Base-by-base conservation (phyloP, 2,113 vertebrate genomes). In the Percopsis transmontana region DNA sequence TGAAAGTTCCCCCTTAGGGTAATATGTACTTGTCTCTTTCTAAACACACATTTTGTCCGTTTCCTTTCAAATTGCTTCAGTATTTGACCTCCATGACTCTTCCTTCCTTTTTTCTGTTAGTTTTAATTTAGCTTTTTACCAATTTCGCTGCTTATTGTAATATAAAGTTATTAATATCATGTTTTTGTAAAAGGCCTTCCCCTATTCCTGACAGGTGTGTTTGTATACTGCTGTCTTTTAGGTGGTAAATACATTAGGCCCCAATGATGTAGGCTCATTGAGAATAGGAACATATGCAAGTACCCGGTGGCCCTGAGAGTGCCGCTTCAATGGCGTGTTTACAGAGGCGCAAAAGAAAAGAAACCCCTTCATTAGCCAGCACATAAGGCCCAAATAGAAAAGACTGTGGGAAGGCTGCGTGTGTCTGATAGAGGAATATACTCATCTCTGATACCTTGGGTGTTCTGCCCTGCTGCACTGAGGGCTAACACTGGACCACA, bases 381-480 rank as follows among this genome's bases (percentile, higher is more conserved):
- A 53, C 81, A 85, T 85, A 80, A 82, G 73, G 66, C 74, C 64
- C 66, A 85, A 88, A 85, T 87, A 81, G 82, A 73, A 81, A 76
- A 79, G 84, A 69, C 76, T 73, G 72, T 83, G 77, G 72, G 84
- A 80, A 84, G 83, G 82, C 88, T 89, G 82, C 72, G 66, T 60
- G 58, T 55, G 74, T 88, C 76, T 87, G 81, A 85, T 80, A 81
- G 79, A 69, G 76, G 84, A 81, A 71, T 82, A 74, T 62, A 70
- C 85, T 80, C 77, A n/a, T 83, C 82, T 84, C 62, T 76, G 84
- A 86, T 78, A 86, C 87, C 88, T 81, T 76, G 72, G 81, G 86
- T 84, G 83, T 83, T 91, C 83, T 82, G 77, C 84, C 78, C 84
- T 74, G 76, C 76, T 82, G 79, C 86, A 79, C 85, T 84, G 77